Percentiles rank a stretch among this genome's conserved stretches.
Evolutionary conservation across 2,888 invertebrate genomes (phyloP).

Genomic region (Gnatocerus cornutus): DNA sequence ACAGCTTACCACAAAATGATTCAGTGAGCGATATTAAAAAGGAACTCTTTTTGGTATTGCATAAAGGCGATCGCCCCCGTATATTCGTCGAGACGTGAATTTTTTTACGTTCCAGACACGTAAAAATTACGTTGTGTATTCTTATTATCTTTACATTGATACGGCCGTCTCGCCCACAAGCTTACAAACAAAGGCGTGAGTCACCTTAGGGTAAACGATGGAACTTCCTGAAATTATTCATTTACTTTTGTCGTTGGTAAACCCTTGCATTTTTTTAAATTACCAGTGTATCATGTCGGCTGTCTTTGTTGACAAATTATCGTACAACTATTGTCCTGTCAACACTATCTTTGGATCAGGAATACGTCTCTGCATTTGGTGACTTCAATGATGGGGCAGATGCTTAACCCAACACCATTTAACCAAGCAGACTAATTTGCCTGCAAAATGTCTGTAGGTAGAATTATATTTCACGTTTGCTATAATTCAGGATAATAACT

Average conservation of each 20-base stretch:
- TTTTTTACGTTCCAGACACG: constrained; percentile 22
- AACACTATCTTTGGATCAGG: not conserved
- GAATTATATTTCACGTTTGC: constrained; percentile 24
- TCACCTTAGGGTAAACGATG: constrained; percentile 55
- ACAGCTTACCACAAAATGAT: constrained; percentile 14
- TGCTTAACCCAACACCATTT: constrained; percentile 12
- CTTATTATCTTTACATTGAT: constrained; percentile 41
- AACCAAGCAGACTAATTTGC: constrained; percentile 20
- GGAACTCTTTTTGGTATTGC: constrained; percentile 11
- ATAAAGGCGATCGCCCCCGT: constrained; percentile 37
- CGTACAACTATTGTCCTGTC: constrained; percentile 27
- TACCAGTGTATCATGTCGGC: constrained; percentile 23
- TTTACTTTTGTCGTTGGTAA: constrained; percentile 41
- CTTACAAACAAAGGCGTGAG: constrained; percentile 55
- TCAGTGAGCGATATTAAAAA: constrained; percentile 19
- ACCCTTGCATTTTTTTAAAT: constrained; percentile 27
- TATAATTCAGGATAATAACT: constrained; percentile 34
- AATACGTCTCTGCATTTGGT: constrained; percentile 1
- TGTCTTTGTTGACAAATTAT: constrained; percentile 21
- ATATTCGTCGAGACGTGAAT: constrained; percentile 24
- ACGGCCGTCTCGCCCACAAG: constrained; percentile 55
- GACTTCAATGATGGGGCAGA: constrained; percentile 38
- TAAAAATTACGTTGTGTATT: constrained; percentile 32
- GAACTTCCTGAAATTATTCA: constrained; percentile 58
- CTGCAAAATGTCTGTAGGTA: constrained; percentile 20